Evolutionary conservation across 1,140 invertebrate genomes (phyloP).

Genomic region (Sitodiplosis mosellana): DNA sequence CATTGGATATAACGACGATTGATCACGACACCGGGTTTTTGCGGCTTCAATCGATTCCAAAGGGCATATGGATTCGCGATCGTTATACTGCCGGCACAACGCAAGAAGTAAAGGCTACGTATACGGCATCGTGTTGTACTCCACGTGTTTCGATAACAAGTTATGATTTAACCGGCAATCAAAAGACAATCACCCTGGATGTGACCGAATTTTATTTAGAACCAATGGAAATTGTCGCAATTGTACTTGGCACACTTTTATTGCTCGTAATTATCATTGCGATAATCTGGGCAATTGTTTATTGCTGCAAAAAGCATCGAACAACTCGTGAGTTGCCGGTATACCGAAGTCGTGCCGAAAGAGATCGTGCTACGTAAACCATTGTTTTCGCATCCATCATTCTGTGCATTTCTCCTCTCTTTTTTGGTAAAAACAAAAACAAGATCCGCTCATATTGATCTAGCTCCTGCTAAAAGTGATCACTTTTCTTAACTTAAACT

Average conservation of each 20-base stretch:
- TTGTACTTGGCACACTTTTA: constrained; percentile 29
- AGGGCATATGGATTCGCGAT: constrained; percentile 23
- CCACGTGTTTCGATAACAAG: constrained; percentile 34
- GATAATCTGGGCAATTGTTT: constrained; percentile 26
- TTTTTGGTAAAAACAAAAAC: neutral
- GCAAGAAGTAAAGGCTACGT: constrained; percentile 33
- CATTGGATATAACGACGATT: constrained; percentile 34
- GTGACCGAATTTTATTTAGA: constrained; percentile 25
- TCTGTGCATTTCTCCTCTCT: neutral
- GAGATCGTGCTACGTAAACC: neutral
- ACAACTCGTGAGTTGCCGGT: constrained; percentile 30
- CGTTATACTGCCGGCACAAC: constrained; percentile 37
- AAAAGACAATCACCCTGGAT: constrained; percentile 32
- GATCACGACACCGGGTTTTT: constrained; percentile 38
- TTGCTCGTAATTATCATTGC: constrained; percentile 29
- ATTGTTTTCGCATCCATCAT: neutral
- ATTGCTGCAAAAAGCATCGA: constrained; percentile 30
- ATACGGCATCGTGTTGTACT: constrained; percentile 39
- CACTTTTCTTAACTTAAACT: too few species aligned
- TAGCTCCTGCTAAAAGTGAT: neutral
- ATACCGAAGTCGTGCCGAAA: constrained; percentile 19
- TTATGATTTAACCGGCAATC: constrained; percentile 35
- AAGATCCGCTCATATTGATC: neutral
- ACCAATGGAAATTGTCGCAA: constrained; percentile 32
- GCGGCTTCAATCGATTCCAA: constrained; percentile 31